These are phyloP conservation scores for Mylabris phalerata DNA, from an alignment of 1,140 invertebrate genomes.

Conservation along the genomic window DNA sequence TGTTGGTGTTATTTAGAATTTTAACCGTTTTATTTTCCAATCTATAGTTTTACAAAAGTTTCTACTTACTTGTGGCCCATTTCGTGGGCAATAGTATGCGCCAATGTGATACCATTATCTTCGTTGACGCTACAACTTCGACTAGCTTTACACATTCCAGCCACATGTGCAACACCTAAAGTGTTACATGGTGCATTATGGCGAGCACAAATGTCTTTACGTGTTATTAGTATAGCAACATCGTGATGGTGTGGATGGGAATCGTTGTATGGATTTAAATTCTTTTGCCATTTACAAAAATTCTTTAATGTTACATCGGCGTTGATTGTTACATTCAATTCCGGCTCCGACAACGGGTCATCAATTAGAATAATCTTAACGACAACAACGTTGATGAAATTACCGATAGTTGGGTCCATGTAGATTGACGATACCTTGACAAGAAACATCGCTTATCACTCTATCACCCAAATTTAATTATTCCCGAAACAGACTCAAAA, in stretches of 20 bases:
- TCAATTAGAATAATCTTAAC: conserved; percentile 76
- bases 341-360: conserved; percentile 57
- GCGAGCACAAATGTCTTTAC: conserved; percentile 78
- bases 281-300: conserved; percentile 83
- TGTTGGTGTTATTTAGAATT: no score
- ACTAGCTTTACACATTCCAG: conserved; percentile 83
- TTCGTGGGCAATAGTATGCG: conserved; percentile 90
- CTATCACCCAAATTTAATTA: background rate
- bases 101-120: conserved; percentile 84
- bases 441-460: background rate
- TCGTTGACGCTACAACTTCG: conserved; percentile 86
- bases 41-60: background rate
- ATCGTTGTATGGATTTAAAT: conserved; percentile 69
- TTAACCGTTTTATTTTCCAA: no score
- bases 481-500: background rate
- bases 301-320: conserved; percentile 74
- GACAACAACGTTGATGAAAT: conserved; percentile 81
- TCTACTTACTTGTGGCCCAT: conserved; percentile 82
- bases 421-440: conserved; percentile 73
- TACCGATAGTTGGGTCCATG: conserved; percentile 81
- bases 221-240: conserved; percentile 84
- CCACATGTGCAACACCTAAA: conserved; percentile 80
- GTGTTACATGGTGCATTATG: conserved; percentile 73
- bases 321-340: conserved; percentile 69
- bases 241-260: conserved; percentile 86